Base-by-base conservation (phyloP, 2,797 vertebrate species). In the Tachyglossus aculeatus region DNA sequence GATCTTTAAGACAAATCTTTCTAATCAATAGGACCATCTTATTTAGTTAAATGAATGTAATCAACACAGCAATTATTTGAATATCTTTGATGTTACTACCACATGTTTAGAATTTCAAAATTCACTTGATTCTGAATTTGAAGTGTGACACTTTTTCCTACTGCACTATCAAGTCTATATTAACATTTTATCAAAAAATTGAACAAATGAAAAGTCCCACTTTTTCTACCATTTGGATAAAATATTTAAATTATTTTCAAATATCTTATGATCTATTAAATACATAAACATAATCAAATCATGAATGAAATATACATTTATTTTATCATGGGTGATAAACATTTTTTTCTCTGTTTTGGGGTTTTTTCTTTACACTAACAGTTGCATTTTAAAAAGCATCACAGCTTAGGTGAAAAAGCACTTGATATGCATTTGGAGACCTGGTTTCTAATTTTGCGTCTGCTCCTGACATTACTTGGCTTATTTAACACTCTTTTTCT, bases 171-270 rank as follows among this genome's bases (percentile, higher is more conserved):
- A 83, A 75, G 79, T 66, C 83, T 71, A 67, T 60, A 81, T 69
- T 83, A 71, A 74, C 50, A 66, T 76, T 71, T 85, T 78, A 81
- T 65, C 67, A n/a, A 80, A 82, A 80, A 80, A 55, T 67, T 69
- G 63, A 79, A 41, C 38, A 64, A 44, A 76, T 61, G 59, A 66
- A 75, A 71, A 31, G 60, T 31, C 47, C 71, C 58, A 71, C 11
- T 44, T 83, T 69, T 50, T 53, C 63, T 47, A 69, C 25, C 27
- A 78, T 76, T 81, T 73, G 81, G 61, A 80, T 73, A 63, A 83
- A 84, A 83, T n/a, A 47, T 62, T 77, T 71, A 76, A 78, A 76
- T 74, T 77, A 63, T 69, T 81, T 85, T 80, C 76, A 78, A 68
- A 69, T 78, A 78, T 68, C 44, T 66, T 69, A 68, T 67, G 70